A percentile compares a stretch with the other conserved stretches of the same genome.
Conservation (phyloP, 2,888 invertebrate genomes). For the Phalera bucephala region DNA sequence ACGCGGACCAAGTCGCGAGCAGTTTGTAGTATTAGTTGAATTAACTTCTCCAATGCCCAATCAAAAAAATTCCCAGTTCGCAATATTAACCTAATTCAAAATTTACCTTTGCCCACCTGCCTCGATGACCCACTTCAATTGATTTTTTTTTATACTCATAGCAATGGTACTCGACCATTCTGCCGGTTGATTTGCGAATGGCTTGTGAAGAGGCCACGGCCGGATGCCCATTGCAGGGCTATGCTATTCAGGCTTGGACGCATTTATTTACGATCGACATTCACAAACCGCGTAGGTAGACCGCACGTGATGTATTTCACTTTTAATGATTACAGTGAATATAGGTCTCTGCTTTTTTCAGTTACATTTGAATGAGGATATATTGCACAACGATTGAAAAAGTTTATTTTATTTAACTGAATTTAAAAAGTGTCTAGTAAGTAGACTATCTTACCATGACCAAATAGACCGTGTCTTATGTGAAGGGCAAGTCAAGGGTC, state of each 20-base stretch:
- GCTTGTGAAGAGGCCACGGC: constrained; percentile 38
- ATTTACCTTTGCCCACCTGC: constrained; percentile 11
- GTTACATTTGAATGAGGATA: not conserved
- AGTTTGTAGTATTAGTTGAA: no score
- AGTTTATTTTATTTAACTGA: no score
- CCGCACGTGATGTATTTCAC: constrained; percentile 6
- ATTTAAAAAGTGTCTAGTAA: no score
- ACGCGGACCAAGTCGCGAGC: no score
- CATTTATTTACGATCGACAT: constrained; percentile 34
- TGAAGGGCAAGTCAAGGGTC: no score
- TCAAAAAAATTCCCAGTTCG: not conserved
- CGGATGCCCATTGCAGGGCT: constrained; percentile 24
- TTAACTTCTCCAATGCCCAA: no score
- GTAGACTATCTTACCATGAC: no score
- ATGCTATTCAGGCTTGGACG: constrained; percentile 19
- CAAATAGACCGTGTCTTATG: no score
- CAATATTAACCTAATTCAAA: constrained; percentile 22
- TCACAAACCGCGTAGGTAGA: constrained; percentile 19
- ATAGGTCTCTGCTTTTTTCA: not conserved
- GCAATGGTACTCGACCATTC: constrained; percentile 39
- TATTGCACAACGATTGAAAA: no score
- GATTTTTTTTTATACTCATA: constrained; percentile 20
- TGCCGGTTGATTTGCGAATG: constrained; percentile 49
- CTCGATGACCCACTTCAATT: constrained; percentile 16
- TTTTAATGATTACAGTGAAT: not conserved